Evolutionary conservation across 2,113 vertebrate species (phyloP).

Genomic region (Prietella phreatophila): DNA sequence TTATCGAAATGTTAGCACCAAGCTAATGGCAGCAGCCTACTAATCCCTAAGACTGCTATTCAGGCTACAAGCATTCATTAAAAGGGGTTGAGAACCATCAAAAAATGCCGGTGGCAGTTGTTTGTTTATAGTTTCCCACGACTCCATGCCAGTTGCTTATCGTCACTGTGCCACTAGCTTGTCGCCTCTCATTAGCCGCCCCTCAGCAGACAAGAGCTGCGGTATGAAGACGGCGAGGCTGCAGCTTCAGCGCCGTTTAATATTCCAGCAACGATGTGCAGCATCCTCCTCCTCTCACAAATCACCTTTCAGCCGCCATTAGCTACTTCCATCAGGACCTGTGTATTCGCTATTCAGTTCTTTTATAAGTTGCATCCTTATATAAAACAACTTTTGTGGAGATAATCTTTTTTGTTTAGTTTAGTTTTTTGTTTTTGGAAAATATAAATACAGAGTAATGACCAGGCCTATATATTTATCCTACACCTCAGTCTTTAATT

Average conservation of each 20-base stretch:
- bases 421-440: neutral
- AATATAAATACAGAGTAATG: neutral
- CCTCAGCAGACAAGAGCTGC: conserved; percentile 64
- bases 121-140: conserved; percentile 82
- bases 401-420: neutral
- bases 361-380: neutral
- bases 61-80: conserved; percentile 70
- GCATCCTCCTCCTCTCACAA: conserved; percentile 27
- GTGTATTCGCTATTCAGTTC: neutral
- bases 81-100: conserved; percentile 62
- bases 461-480: neutral
- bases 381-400: neutral
- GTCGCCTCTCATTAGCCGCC: conserved; percentile 74
- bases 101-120: conserved; percentile 74
- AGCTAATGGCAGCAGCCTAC: conserved; percentile 54
- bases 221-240: conserved; percentile 36
- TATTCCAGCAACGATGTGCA: conserved; percentile 25
- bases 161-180: conserved; percentile 72
- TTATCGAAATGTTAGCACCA: neutral
- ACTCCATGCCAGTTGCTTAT: conserved; percentile 74
- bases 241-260: conserved; percentile 34
- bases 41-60: conserved; percentile 61
- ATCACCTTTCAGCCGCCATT: conserved; percentile 27
- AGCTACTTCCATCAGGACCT: neutral
- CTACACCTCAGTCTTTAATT: neutral